Base-by-base conservation (phyloP, 2,888 invertebrate species). In the Seira sanloemensis region DNA sequence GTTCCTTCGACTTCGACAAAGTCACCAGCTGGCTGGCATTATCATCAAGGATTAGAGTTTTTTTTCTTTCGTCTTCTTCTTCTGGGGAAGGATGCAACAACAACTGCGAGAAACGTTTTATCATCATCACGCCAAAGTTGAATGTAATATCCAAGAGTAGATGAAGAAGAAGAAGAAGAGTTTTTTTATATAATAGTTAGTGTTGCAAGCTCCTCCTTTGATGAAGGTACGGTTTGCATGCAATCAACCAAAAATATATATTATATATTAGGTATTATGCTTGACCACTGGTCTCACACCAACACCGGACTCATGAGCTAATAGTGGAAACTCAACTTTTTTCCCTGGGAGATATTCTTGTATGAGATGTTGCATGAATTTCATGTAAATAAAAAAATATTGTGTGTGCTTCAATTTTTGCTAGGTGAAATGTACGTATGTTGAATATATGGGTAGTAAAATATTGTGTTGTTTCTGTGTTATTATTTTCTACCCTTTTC, bases 171-270 rank as follows among this genome's bases (percentile, higher is more conserved):
- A 54, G 18, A 54, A 54, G 18, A 67, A 67, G 12, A 24, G 16
- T 71, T 19, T 69, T 24, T 73, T 58, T 58, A 58, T 58, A 58
- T 58, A 58, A 58, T 58, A 58, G 58, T 18, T 16, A 58, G n/a
- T 58, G 58, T n/a, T n/a, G 58, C n/a, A n/a, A 58, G 18, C 58
- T 58, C 58, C 58, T 58, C 58, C 58, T 58, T n/a, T 58, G 58
- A 58, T 82, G 65, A 2, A 37, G 27, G 74, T 78, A 84, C 78
- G 78, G 74, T 37, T 84, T 78, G 84, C 84, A 78, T 84, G 84
- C 84, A 78, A 84, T 84, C 83, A 83, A 77, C 58, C 71, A 77
- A 74, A 58, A 58, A 78, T 78, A 78, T 83, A 73, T 37, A 4
- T 37, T 37, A 7, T 37, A 37, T 37, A 37, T 37, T 37, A 37